Base-by-base conservation (phyloP, 2,888 invertebrate genomes). In the Platerodrilus igneus region DNA sequence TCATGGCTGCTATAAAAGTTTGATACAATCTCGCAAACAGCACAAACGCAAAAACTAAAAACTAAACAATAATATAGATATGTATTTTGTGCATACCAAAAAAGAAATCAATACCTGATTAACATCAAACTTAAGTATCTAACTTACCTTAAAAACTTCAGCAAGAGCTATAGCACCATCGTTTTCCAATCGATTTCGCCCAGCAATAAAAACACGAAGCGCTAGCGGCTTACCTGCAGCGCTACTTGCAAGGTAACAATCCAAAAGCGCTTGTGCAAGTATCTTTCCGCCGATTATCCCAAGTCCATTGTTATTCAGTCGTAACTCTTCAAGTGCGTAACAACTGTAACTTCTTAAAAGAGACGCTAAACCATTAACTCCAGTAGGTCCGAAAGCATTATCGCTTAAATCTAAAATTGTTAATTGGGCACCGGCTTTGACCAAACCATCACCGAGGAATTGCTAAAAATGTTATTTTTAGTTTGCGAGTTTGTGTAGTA, bases 311-410 rank as follows among this genome's bases (percentile, higher is more conserved):
- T 99, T 99, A 64, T 96, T 94, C 0, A 99, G 71, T 22, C 84
- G 76, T 0, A 99, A 70, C 57, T 83, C 83, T 71, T 86, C 76
- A 14, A 99, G 69, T 2, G 86, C 79, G 56, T 81, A 90, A 64
- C 95, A 95, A 0, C 87, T 81, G 1, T 83, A 77, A 25, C 93
- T 92, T 50, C 81, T 78, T 21, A 99, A 68, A 11, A 97, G 72
- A 9, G 83, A 79, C 0, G 86, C 86, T 6, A 97, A 72, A 0
- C 93, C 94, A 51, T 85, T 78, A 27, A 95, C 88, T 15, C 95
- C 97, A 52, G 93, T 88, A 0, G 96, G 95, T 0, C 96, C 97
- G 53, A 97, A 86, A 0, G 97, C 97, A 68, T 97, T 96, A 68
- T 99, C 96, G 64, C 95, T 95, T 5, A 99, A 75, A 61, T 99